Percentiles rank a stretch among this genome's conserved stretches.
These are phyloP conservation scores for Enteromius unitaeniatus DNA, from an alignment of 2,797 vertebrate species.

Conservation along the genomic window DNA sequence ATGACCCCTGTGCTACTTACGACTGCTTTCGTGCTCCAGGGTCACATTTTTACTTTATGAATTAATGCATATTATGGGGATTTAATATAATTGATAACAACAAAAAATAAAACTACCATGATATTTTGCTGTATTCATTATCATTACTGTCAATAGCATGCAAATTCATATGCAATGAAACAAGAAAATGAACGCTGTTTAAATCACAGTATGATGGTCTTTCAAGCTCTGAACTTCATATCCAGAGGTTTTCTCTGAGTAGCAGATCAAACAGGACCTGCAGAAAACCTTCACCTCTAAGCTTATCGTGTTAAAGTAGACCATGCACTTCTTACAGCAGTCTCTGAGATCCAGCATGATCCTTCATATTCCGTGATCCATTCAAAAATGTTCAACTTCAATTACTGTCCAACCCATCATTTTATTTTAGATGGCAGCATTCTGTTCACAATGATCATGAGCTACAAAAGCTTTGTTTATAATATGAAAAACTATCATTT, in stretches of 20 bases:
- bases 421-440: constrained; percentile 76
- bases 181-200: neutral
- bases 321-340: neutral
- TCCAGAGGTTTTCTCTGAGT: neutral
- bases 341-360: neutral
- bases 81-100: neutral
- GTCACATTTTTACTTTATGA: neutral
- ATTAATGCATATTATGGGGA: neutral
- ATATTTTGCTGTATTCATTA: neutral
- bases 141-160: neutral
- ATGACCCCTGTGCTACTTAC: neutral
- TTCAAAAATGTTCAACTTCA: neutral
- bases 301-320: neutral
- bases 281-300: neutral
- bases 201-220: neutral
- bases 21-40: neutral
- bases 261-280: neutral
- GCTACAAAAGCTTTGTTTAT: constrained; percentile 70
- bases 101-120: neutral
- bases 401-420: constrained; percentile 67
- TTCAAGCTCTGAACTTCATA: neutral
- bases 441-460: constrained; percentile 68
- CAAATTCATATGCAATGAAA: neutral
- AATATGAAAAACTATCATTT: constrained; percentile 73
- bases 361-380: neutral